These are phyloP conservation scores for Decapterus maruadsi DNA, from an alignment of 2,797 vertebrate genomes.

Conservation along the genomic window DNA sequence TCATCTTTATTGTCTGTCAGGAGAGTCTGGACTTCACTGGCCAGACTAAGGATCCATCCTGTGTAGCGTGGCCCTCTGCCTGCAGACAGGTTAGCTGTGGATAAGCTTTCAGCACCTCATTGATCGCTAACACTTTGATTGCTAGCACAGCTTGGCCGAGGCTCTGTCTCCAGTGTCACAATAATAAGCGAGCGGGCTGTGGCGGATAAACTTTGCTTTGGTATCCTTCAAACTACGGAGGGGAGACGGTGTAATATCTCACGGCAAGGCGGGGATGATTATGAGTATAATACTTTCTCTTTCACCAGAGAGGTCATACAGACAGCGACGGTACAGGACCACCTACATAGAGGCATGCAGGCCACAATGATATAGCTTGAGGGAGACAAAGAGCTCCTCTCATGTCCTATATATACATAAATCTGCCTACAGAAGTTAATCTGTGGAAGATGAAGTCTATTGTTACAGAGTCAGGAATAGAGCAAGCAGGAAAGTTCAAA, in stretches of 20 bases:
- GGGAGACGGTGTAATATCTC: slow-evolving; percentile 28
- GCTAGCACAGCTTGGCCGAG: slow-evolving; percentile 46
- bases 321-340: slow-evolving; percentile 42
- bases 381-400: slow-evolving; percentile 47
- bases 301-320: slow-evolving; percentile 42
- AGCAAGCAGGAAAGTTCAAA: slow-evolving; percentile 59
- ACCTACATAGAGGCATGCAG: slow-evolving; percentile 48
- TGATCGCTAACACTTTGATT: slow-evolving; percentile 61
- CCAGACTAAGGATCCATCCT: slow-evolving; percentile 19
- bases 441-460: slow-evolving; percentile 53
- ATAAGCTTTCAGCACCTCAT: slow-evolving; percentile 74
- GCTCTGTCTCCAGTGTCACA: slow-evolving; percentile 64
- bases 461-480: slow-evolving; percentile 64
- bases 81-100: slow-evolving; percentile 56
- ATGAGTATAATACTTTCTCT: slow-evolving; percentile 34
- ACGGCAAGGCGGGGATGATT: slow-evolving; percentile 6
- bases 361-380: slow-evolving; percentile 24
- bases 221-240: slow-evolving; percentile 34
- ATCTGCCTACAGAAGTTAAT: slow-evolving; percentile 58
- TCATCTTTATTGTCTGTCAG: neutral
- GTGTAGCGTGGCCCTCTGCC: slow-evolving; percentile 47
- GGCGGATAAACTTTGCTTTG: slow-evolving; percentile 40
- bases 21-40: slow-evolving; percentile 18
- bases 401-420: slow-evolving; percentile 28
- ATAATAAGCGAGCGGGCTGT: slow-evolving; percentile 44